Base-by-base conservation (phyloP, 2,113 vertebrate species). In the Zeus faber region DNA sequence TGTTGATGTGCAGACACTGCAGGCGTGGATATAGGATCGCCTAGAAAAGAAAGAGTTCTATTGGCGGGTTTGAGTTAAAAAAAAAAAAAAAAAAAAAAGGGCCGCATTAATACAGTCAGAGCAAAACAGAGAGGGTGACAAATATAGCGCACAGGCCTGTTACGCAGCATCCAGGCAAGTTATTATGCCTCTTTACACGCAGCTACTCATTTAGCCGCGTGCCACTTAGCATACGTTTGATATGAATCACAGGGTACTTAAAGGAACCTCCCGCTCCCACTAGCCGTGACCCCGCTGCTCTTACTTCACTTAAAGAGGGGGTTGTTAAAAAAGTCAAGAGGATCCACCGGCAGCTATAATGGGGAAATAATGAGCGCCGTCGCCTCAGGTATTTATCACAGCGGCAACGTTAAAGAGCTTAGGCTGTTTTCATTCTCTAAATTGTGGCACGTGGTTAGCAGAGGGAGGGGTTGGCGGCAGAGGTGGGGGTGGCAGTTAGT, bases 191-290 rank as follows among this genome's bases (percentile, higher is more conserved):
- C 68, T 70, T 48, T 58, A 56, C 70, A 63, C 67, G 45, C 62
- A 69, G 81, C 60, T 72, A 62, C 83, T 80, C 77, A 85, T 84
- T 84, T 69, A 74, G 70, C 77, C 60, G 22, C 67, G 57, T 44
- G 68, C 69, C 74, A 80, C 71, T 83, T 82, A 77, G 51, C 31
- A 7, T 46, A 27, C n/a, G 39, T 70, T 75, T 69, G 70, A 72
- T 70, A 77, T 85, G 83, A 84, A 83, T 83, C 83, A 83, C 57
- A 0, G 72, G 58, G 65, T 46, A 69, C 65, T 78, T 56, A 55
- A 45, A 65, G 66, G 54, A 72, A 48, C 64, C 71, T 24, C 6
- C 58, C 48, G 27, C 17, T 49, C 17, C 44, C 1, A 20, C 9
- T 11, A 16, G 11, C 45, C 3, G 53, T 75, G 80, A 85, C 76